Evolutionary conservation across 2,888 invertebrate genomes (phyloP).

Genomic region (Dioctria linearis): DNA sequence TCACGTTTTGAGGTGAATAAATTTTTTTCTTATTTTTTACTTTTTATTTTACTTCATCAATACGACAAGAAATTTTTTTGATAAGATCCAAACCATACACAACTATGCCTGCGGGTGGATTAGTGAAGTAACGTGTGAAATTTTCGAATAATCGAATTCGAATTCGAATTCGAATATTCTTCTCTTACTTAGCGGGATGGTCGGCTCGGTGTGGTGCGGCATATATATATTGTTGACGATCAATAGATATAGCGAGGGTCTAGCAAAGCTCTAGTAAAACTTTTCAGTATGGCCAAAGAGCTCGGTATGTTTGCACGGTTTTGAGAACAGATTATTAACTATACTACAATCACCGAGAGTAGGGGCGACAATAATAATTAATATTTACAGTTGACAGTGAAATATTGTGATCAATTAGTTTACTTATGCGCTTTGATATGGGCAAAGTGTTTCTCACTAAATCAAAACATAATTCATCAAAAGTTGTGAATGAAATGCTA

Average conservation of each 20-base stretch:
- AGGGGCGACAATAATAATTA: too few relatives aligned
- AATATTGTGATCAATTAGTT: too few relatives aligned
- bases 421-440: too few relatives aligned
- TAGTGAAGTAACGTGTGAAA: conserved; percentile 17
- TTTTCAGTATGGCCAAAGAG: conserved; percentile 36
- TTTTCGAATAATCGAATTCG: neutral
- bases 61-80: neutral
- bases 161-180: conserved; percentile 14
- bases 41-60: neutral
- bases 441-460: too few relatives aligned
- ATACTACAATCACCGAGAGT: neutral
- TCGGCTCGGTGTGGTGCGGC: neutral
- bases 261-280: conserved; percentile 42
- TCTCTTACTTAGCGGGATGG: conserved; percentile 12
- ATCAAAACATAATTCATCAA: too few relatives aligned
- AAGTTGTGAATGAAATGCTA: too few relatives aligned
- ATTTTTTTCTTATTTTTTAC: conserved; percentile 7
- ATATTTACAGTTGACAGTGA: too few relatives aligned
- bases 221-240: neutral
- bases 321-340: too few relatives aligned
- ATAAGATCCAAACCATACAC: conserved; percentile 7
- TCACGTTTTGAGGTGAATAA: conserved; percentile 50
- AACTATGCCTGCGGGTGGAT: neutral
- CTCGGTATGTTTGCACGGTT: conserved; percentile 36
- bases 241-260: conserved; percentile 22